Conservation (phyloP, 30 jellyfish, hydroid and myxozoan species). For the Morbakka virulenta region DNA sequence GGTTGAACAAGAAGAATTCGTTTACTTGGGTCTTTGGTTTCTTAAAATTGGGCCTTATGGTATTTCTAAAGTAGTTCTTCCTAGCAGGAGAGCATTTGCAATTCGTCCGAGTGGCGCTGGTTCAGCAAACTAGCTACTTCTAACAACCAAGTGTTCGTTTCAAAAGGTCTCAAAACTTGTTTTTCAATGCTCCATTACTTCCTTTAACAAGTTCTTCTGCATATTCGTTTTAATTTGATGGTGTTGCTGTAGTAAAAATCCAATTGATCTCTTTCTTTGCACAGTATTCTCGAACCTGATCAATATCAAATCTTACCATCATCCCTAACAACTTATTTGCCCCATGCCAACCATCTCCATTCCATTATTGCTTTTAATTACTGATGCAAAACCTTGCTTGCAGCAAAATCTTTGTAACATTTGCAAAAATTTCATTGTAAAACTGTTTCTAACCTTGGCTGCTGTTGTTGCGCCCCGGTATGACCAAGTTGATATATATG, state of each 20-base stretch:
- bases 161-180: constrained; percentile 50
- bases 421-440: constrained; percentile 51
- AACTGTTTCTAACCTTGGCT: constrained; percentile 39
- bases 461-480: constrained; percentile 64
- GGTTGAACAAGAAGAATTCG: constrained; percentile 52
- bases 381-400: constrained; percentile 9
- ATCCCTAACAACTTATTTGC: constrained; percentile 35
- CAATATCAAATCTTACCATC: constrained; percentile 38
- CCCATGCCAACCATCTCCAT: constrained; percentile 65
- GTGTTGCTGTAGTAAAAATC: constrained; percentile 63
- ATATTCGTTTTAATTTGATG: constrained; percentile 60
- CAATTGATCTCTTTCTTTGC: constrained; percentile 55
- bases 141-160: constrained; percentile 46
- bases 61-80: constrained; percentile 68
- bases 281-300: constrained; percentile 36
- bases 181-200: constrained; percentile 36
- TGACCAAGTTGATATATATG: constrained; percentile 43
- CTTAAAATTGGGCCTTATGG: constrained; percentile 82
- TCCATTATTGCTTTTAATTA: constrained; percentile 65
- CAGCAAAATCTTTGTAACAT: constrained; percentile 59
- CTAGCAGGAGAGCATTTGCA: constrained; percentile 69
- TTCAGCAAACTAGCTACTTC: constrained; percentile 53
- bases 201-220: constrained; percentile 65
- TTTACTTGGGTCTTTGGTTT: constrained; percentile 40
- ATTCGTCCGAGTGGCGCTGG: constrained; percentile 62